Evolutionary conservation across 35 echinoderm and acorn worm species (phyloP).

Genomic region (Lytechinus pictus): DNA sequence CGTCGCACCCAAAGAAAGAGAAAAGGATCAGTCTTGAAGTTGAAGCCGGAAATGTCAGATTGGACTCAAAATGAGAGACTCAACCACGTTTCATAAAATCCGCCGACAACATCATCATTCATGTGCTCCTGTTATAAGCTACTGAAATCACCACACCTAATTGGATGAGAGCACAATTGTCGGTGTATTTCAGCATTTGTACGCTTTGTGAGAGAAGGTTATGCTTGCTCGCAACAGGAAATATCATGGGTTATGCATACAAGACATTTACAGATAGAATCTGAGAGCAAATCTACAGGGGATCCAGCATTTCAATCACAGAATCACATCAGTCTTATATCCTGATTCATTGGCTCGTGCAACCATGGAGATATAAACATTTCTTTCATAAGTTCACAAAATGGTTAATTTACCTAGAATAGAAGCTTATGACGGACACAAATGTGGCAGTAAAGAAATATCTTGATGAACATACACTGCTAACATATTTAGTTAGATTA

Average conservation of each 20-base stretch:
- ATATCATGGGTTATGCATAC: slow-evolving; percentile 1
- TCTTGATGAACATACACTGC: too few species aligned
- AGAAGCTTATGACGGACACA: too few species aligned
- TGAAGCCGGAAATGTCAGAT: background rate
- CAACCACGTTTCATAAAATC: too few species aligned
- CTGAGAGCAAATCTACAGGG: background rate
- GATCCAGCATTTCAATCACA: background rate
- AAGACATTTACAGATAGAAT: background rate
- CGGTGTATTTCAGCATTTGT: too few species aligned
- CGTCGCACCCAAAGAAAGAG: too few species aligned
- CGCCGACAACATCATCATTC: too few species aligned
- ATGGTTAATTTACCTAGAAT: background rate
- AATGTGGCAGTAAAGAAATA: too few species aligned
- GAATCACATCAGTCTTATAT: background rate
- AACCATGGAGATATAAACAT: background rate
- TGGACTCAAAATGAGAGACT: background rate
- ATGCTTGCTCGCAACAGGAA: background rate
- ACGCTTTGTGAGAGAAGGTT: background rate
- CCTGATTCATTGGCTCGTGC: background rate
- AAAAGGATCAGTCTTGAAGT: background rate
- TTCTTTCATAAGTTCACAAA: background rate
- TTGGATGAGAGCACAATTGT: too few species aligned
- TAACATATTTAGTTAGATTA: too few species aligned
- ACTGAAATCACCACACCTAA: too few species aligned
- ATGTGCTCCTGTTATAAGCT: too few species aligned